Conservation (phyloP, 1,140 invertebrate genomes). For the Augochlora pura region DNA sequence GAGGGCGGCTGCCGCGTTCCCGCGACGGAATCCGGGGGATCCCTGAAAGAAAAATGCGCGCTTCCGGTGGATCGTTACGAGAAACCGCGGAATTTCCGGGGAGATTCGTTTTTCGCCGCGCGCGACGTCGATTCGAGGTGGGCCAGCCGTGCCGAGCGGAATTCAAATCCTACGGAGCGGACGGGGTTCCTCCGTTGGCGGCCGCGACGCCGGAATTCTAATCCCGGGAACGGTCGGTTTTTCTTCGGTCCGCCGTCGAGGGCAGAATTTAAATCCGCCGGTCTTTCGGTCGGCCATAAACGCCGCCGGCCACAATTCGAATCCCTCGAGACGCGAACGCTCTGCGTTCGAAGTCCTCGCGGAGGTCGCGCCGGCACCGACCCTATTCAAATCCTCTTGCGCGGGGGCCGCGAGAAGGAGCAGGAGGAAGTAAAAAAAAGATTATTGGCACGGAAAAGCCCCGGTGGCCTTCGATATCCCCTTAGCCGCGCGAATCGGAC, state of each 20-base stretch:
- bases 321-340: not conserved
- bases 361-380: no score
- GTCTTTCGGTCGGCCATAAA: not conserved
- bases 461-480: not conserved
- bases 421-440: not conserved
- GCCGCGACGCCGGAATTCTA: constrained; percentile 8
- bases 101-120: constrained; percentile 15
- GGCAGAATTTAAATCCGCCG: constrained; percentile 20
- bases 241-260: not conserved
- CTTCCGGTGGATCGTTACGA: not conserved
- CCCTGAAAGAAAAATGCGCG: not conserved
- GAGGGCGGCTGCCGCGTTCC: not conserved
- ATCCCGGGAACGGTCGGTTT: constrained; percentile 18
- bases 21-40: not conserved
- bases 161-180: constrained; percentile 24
- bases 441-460: not conserved
- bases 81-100: not conserved
- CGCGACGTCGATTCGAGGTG: not conserved
- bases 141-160: not conserved
- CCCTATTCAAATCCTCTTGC: not conserved
- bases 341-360: no score
- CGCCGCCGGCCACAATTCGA: not conserved
- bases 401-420: no score
- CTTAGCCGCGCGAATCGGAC: not conserved
- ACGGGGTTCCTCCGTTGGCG: not conserved